These are phyloP conservation scores for Meloidogyne exigua DNA, from an alignment of 1,140 invertebrate genomes.

Conservation along the genomic window DNA sequence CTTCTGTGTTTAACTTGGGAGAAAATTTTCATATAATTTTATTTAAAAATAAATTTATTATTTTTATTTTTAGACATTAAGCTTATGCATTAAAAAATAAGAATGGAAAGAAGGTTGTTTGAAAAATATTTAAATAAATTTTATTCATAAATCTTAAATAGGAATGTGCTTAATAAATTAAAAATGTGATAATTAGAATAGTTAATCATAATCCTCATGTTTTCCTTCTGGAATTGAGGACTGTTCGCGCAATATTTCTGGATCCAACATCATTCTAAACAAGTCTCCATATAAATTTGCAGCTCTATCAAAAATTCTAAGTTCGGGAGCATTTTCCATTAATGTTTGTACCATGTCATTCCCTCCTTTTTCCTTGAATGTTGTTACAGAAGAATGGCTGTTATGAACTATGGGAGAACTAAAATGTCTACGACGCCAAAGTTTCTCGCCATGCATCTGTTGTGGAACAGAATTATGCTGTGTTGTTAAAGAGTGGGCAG, in stretches of 20 bases:
- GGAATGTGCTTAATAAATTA: background rate
- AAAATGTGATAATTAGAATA: no score
- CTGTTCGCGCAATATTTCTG: constrained; percentile 8
- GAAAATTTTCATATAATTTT: background rate
- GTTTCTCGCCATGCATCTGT: background rate
- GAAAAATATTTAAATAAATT: background rate
- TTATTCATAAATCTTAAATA: background rate
- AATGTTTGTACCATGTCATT: background rate
- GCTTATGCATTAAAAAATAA: no score
- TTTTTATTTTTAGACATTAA: background rate
- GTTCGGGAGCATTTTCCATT: constrained; percentile 13
- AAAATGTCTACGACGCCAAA: constrained; percentile 15
- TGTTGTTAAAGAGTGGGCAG: background rate
- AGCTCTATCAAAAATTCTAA: constrained; percentile 18
- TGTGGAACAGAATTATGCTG: background rate
- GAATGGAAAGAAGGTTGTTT: background rate
- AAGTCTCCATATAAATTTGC: constrained; percentile 22
- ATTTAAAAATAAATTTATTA: background rate
- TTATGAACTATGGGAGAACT: constrained; percentile 8
- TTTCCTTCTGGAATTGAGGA: background rate
- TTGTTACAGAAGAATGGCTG: background rate
- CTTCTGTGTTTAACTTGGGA: background rate
- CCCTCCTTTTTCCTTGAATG: background rate
- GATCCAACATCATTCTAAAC: constrained; percentile 25
- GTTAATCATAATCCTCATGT: background rate